phyloP scores from a whole-genome alignment of 2,888 invertebrate species.

The Mythimna loreyi region DNA sequence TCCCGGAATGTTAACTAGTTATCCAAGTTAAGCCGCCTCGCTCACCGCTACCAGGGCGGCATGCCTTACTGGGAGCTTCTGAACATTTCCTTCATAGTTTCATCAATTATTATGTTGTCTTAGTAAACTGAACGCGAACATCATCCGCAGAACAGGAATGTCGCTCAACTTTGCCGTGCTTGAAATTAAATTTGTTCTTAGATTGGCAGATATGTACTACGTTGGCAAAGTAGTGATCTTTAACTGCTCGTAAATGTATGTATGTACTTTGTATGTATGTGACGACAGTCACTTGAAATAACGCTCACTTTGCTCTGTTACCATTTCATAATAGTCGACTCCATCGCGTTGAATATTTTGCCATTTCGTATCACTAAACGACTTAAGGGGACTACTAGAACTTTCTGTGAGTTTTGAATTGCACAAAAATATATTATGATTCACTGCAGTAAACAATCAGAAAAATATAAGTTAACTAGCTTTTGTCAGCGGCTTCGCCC shows the following conservation, averaged over 20 bases:
- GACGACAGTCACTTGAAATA: not conserved
- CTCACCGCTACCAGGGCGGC: conserved; percentile 1
- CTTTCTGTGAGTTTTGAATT: too few relatives aligned
- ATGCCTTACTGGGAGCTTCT: conserved; percentile 28
- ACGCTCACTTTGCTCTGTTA: not conserved
- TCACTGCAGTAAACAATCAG: too few relatives aligned
- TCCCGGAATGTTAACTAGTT: conserved; percentile 48
- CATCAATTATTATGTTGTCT: conserved; percentile 30
- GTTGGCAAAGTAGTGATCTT: not conserved
- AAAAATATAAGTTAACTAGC: too few relatives aligned
- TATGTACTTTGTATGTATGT: not conserved
- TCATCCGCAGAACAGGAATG: not conserved
- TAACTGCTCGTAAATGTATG: not conserved
- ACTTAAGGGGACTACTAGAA: too few relatives aligned
- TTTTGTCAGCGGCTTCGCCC: too few relatives aligned
- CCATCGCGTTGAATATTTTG: not conserved
- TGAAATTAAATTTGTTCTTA: not conserved
- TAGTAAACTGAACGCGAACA: conserved; percentile 12
- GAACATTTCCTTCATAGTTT: conserved; percentile 45
- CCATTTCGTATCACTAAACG: not conserved
- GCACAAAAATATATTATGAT: too few relatives aligned
- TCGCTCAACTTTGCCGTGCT: not conserved
- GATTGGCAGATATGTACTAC: not conserved
- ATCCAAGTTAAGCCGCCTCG: conserved; percentile 21
- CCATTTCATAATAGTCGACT: not conserved